Conservation (phyloP, 1,140 invertebrate species). For the Bombus polaris region DNA sequence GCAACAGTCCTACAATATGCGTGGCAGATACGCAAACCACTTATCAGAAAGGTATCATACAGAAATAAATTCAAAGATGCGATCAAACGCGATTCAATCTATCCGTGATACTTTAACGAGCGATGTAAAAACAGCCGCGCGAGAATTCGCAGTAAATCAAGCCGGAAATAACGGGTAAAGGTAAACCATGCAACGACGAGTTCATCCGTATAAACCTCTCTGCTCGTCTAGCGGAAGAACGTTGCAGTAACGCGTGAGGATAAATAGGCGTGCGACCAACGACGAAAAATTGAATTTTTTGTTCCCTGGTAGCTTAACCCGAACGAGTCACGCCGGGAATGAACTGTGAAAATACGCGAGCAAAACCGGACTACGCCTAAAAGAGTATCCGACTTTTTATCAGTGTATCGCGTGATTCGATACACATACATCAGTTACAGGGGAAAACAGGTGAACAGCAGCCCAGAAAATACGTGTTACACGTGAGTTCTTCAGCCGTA, state of each 20-base stretch:
- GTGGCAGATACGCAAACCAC: neutral
- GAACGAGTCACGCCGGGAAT: slow-evolving; percentile 23
- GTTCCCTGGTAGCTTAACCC: no score
- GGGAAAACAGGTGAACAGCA: neutral
- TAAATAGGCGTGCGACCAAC: neutral
- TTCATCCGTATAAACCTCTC: slow-evolving; percentile 9
- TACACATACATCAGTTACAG: neutral
- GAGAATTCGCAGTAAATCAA: slow-evolving; percentile 34
- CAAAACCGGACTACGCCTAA: slow-evolving; percentile 21
- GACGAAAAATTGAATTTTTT: slow-evolving; percentile 34
- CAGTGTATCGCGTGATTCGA: slow-evolving; percentile 3
- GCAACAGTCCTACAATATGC: neutral
- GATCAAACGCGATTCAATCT: slow-evolving; percentile 21
- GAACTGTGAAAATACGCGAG: slow-evolving; percentile 35
- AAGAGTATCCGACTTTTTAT: slow-evolving; percentile 45
- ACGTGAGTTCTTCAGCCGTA: neutral
- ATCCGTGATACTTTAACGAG: slow-evolving; percentile 7
- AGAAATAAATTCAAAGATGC: slow-evolving; percentile 16
- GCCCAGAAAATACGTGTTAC: slow-evolving; percentile 12
- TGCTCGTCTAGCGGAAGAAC: neutral
- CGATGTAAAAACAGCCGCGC: neutral
- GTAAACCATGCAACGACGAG: slow-evolving; percentile 21
- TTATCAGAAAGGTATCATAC: no score
- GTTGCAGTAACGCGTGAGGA: neutral
- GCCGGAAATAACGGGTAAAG: slow-evolving; percentile 8